Base-by-base conservation (phyloP, 2,113 vertebrate genomes). In the Desmodus rotundus region DNA sequence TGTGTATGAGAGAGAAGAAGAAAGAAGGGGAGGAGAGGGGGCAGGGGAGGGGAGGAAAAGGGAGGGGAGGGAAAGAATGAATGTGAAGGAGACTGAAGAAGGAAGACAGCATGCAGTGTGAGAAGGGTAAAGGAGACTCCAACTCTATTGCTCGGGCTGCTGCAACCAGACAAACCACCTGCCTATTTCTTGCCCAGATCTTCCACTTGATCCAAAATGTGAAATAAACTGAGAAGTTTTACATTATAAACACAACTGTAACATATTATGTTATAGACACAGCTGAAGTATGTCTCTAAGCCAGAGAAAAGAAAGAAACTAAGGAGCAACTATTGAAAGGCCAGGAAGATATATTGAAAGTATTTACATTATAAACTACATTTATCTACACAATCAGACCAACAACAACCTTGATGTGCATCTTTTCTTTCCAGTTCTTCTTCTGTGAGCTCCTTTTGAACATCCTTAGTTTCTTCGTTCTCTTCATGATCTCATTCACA, bases 401-500 rank as follows among this genome's bases (percentile, higher is more conserved):
- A 88, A 52, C 28, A 93, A 38, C 24, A 92, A 43, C 19, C 7
- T 58, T 78, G 9, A 76, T 5, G 4, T 83, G 28, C 12, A 38
- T 41, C 28, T 43, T 91, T 95, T 87, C 45, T 31, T 88, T 78
- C 61, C 61, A 81, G 28, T 45, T 89, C 36, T 85, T 89, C 36
- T 85, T 72, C 47, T 65, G 12, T 38, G 11, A 52, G 8, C 36
- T 43, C 41, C 50, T 73, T 92, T 83, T 41, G 47, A 92, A 47
- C 14, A 82, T 36, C 47, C 52, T 17, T 68, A 2, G 14, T 6
- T 87, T 91, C 94, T 80, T 80, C 58, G 83, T 72, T 63, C 41
- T 83, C n/a, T 83, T 93, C 33, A 89, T 28, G 58, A 73, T 63
- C 52, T 94, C 41, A 91, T n/a, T 94, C 54, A 92, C 6, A 84